Evolutionary conservation across 37 sponge, comb jelly and placozoan species (phyloP).

Genomic region (Bolinopsis microptera): DNA sequence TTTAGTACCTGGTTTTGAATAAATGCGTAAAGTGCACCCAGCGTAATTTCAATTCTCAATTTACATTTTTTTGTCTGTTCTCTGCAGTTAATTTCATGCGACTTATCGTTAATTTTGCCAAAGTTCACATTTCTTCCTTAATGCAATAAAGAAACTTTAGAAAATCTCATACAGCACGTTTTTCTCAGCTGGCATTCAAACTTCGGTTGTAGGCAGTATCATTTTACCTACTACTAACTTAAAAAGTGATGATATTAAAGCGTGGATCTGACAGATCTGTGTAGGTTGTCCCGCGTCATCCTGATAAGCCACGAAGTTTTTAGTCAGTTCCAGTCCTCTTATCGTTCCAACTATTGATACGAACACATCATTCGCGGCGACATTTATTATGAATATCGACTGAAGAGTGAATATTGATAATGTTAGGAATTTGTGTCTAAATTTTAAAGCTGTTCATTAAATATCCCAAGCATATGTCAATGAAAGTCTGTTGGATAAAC

Average conservation of each 20-base stretch:
- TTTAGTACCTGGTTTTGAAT: neutral
- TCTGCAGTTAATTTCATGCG: too few relatives aligned
- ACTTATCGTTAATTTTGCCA: neutral
- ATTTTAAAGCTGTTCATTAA: too few relatives aligned
- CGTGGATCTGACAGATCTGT: neutral
- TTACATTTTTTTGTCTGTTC: too few relatives aligned
- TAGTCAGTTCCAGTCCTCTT: neutral
- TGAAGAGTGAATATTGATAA: too few relatives aligned
- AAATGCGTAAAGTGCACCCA: neutral
- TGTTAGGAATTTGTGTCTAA: too few relatives aligned
- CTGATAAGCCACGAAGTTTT: neutral
- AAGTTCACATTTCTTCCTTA: too few relatives aligned
- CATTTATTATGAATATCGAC: conserved; percentile 39
- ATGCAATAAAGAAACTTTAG: too few relatives aligned
- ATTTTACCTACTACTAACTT: too few relatives aligned
- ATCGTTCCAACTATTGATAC: neutral
- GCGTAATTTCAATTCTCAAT: neutral
- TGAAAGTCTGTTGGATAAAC: neutral
- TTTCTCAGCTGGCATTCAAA: too few relatives aligned
- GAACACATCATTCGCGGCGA: neutral
- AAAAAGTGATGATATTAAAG: neutral
- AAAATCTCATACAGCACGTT: too few relatives aligned
- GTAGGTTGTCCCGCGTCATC: neutral
- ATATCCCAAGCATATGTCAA: neutral
- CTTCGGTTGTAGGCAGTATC: too few relatives aligned